Evolutionary conservation across 2,113 vertebrate species (phyloP).

Genomic region (Eubucco bourcierii): DNA sequence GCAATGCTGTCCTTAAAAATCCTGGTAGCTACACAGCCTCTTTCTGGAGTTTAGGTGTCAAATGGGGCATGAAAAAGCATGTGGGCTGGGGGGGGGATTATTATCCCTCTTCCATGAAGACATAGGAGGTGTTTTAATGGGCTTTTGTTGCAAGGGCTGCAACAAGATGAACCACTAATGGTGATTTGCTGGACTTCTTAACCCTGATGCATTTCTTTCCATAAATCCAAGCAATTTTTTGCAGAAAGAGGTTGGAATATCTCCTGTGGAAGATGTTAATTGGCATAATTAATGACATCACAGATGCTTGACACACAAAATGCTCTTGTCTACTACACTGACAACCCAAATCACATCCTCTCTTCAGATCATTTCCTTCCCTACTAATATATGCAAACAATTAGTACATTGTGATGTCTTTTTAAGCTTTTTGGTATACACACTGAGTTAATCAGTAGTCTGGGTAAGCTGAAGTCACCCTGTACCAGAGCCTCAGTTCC

Average conservation of each 20-base stretch:
- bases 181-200: not conserved
- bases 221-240: not conserved
- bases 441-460: not conserved
- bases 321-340: not conserved
- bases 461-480: not conserved
- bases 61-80: not conserved
- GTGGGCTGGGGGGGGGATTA: not conserved
- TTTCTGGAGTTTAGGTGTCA: not conserved
- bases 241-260: not conserved
- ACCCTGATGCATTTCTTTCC: not conserved
- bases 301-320: not conserved
- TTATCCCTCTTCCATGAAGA: not conserved
- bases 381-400: not conserved
- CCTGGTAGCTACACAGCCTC: not conserved
- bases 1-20: not conserved
- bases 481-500: not conserved
- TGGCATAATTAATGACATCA: not conserved
- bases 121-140: not conserved
- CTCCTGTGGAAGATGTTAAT: not conserved
- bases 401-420: not conserved
- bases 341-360: not conserved
- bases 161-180: not conserved
- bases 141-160: not conserved
- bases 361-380: not conserved
- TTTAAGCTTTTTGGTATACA: not conserved